Percentiles rank a stretch among this genome's conserved stretches.
Conservation (phyloP, 1,140 invertebrate genomes). For the Apis florea region DNA sequence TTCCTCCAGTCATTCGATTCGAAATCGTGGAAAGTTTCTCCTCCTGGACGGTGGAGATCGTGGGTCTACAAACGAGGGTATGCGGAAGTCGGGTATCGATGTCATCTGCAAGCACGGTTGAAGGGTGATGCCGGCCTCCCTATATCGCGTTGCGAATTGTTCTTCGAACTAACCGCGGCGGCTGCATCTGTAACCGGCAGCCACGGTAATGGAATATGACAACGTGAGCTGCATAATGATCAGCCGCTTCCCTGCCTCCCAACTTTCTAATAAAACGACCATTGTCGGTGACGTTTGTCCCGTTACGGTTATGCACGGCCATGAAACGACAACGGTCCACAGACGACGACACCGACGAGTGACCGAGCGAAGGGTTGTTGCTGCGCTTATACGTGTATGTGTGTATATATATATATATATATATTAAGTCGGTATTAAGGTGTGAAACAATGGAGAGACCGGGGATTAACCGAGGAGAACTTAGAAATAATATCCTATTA, state of each 20-base stretch:
- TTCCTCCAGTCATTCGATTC: neutral
- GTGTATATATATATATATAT: too few species aligned
- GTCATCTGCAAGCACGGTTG: slow-evolving; percentile 72
- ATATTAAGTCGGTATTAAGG: too few species aligned
- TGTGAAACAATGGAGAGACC: too few species aligned
- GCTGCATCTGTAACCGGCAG: slow-evolving; percentile 73
- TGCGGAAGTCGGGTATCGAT: slow-evolving; percentile 72
- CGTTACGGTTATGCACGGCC: neutral
- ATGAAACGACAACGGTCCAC: neutral
- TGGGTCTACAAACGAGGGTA: slow-evolving; percentile 11
- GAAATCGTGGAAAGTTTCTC: slow-evolving; percentile 19
- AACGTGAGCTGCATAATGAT: slow-evolving; percentile 74
- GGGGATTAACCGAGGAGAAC: too few species aligned
- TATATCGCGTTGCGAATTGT: slow-evolving; percentile 72
- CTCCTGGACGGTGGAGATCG: slow-evolving; percentile 3
- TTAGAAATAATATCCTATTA: too few species aligned
- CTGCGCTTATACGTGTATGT: too few species aligned
- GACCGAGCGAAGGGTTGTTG: neutral
- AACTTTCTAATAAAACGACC: slow-evolving; percentile 73
- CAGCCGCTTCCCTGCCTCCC: slow-evolving; percentile 63
- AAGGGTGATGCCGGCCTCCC: slow-evolving; percentile 66
- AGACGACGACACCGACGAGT: neutral
- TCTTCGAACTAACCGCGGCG: slow-evolving; percentile 70
- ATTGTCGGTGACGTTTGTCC: slow-evolving; percentile 72
- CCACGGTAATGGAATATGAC: slow-evolving; percentile 75